These are phyloP conservation scores for Periphyllus acericola DNA, from an alignment of 2,888 invertebrate genomes.

Conservation along the genomic window DNA sequence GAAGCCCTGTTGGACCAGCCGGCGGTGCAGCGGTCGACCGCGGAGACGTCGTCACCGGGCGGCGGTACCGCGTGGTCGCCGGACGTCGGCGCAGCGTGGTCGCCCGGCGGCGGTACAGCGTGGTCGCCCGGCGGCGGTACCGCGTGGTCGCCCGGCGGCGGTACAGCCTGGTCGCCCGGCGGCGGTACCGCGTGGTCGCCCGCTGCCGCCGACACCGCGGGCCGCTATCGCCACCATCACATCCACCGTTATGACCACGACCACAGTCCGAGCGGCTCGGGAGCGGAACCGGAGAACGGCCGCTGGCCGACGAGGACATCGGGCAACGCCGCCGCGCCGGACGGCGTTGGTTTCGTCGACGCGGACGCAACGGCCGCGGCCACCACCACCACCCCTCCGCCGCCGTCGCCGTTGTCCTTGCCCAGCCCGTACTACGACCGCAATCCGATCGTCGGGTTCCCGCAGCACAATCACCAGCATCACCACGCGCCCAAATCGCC, in stretches of 20 bases:
- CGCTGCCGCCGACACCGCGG: background rate
- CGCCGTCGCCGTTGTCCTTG: constrained; percentile 65
- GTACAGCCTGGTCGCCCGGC: constrained; percentile 3
- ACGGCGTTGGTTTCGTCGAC: background rate
- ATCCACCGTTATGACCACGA: background rate
- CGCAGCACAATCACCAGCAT: constrained; percentile 7
- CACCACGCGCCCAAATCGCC: constrained; percentile 9
- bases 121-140: background rate
- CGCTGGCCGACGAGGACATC: no score
- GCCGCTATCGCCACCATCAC: background rate
- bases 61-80: background rate
- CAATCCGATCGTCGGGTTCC: constrained; percentile 67
- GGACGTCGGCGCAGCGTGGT: background rate
- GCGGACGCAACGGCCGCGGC: background rate
- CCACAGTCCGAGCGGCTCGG: background rate
- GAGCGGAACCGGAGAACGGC: no score
- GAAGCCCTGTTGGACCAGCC: constrained; percentile 17
- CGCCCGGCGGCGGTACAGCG: background rate
- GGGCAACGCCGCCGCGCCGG: background rate
- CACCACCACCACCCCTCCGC: background rate
- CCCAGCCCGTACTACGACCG: constrained; percentile 71
- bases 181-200: background rate
- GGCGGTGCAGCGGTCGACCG: background rate
- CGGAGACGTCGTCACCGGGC: background rate
- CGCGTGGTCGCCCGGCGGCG: background rate